These are phyloP conservation scores for Pheosia tremula DNA, from an alignment of 2,888 invertebrate genomes.

Conservation along the genomic window DNA sequence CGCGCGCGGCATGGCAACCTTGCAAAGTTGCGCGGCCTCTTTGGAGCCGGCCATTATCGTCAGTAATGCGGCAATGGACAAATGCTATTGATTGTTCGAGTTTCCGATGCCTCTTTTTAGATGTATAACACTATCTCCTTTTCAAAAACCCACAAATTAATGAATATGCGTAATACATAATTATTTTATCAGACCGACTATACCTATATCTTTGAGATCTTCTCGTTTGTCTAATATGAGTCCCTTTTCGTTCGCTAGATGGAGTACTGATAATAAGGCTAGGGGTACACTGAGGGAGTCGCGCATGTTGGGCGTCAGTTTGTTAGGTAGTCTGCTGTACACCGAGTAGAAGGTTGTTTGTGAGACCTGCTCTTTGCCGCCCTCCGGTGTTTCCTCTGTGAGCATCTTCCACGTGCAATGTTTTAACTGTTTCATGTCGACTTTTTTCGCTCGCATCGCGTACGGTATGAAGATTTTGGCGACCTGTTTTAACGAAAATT, in stretches of 20 bases:
- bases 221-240: constrained; percentile 81
- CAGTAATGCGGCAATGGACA: too few species aligned
- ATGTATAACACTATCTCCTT: background rate
- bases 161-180: constrained; percentile 16
- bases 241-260: constrained; percentile 92
- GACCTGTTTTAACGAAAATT: constrained; percentile 71
- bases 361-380: constrained; percentile 65
- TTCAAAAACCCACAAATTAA: constrained; percentile 9
- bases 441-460: constrained; percentile 92
- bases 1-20: too few species aligned
- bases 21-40: too few species aligned
- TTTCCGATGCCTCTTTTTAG: background rate
- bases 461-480: constrained; percentile 90
- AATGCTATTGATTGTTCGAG: too few species aligned
- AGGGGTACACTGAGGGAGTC: constrained; percentile 91
- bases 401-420: constrained; percentile 89
- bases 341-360: constrained; percentile 82
- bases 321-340: constrained; percentile 83
- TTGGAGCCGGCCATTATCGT: too few species aligned
- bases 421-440: constrained; percentile 94
- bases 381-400: constrained; percentile 59
- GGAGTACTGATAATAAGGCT: constrained; percentile 91
- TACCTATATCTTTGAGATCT: constrained; percentile 81
- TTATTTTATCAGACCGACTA: constrained; percentile 67
- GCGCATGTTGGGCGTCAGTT: constrained; percentile 85